phyloP scores from a whole-genome alignment of 2,888 invertebrate genomes.

The Andrena bicolor region DNA sequence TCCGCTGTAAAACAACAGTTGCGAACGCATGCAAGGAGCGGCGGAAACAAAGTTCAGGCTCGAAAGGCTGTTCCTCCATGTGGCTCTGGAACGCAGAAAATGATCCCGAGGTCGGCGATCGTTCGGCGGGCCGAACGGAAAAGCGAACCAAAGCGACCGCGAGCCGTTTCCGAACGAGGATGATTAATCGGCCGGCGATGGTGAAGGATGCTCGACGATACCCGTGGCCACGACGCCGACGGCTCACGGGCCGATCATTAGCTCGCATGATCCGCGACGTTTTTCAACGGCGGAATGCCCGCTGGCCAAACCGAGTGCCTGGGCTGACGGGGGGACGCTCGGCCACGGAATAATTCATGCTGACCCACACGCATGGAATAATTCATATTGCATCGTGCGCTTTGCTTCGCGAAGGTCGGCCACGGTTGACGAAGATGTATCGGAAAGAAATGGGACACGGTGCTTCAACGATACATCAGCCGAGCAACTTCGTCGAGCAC shows the following conservation, averaged over 20 bases:
- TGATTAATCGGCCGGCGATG: background rate
- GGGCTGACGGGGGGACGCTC: constrained; percentile 45
- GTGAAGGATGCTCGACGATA: constrained; percentile 27
- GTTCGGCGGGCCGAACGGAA: background rate
- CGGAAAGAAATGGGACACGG: background rate
- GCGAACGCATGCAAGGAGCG: constrained; percentile 10
- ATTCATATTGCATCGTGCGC: constrained; percentile 61
- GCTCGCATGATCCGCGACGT: constrained; percentile 38
- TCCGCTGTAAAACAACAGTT: constrained; percentile 15
- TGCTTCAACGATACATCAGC: no score
- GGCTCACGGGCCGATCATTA: constrained; percentile 29
- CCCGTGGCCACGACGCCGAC: constrained; percentile 12
- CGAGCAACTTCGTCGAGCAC: no score
- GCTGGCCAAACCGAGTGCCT: constrained; percentile 32
- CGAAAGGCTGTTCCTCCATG: background rate
- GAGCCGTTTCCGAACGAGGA: background rate
- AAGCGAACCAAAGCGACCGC: background rate
- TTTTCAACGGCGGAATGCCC: constrained; percentile 48
- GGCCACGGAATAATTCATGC: constrained; percentile 61
- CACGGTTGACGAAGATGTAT: constrained; percentile 3
- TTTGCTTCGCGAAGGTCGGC: constrained; percentile 50
- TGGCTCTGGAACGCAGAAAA: background rate
- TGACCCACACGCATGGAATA: constrained; percentile 62
- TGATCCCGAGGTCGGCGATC: background rate
- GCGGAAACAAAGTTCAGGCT: background rate